Percentiles rank a stretch among this genome's conserved stretches.
These are phyloP conservation scores for Plodia interpunctella DNA, from an alignment of 1,140 invertebrate species.

Conservation along the genomic window DNA sequence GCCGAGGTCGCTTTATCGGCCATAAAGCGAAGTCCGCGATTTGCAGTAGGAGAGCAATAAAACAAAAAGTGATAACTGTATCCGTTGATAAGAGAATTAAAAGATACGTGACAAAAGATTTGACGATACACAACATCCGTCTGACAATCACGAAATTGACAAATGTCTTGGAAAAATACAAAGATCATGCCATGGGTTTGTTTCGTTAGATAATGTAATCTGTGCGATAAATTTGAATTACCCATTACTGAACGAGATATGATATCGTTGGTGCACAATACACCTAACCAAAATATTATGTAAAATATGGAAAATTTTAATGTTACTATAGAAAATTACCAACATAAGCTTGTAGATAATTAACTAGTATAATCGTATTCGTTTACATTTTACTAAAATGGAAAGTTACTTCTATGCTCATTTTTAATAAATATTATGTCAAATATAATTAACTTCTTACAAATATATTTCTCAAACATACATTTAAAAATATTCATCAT, in stretches of 20 bases:
- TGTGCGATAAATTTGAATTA: not conserved
- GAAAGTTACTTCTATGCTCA: too few species aligned
- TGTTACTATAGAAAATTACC: too few species aligned
- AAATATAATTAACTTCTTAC: too few species aligned
- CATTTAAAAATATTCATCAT: too few species aligned
- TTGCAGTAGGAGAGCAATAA: not conserved
- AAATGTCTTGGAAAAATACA: constrained; percentile 16
- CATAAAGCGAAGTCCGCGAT: not conserved
- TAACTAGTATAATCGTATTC: too few species aligned
- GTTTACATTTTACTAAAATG: too few species aligned
- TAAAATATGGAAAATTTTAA: too few species aligned
- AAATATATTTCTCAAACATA: too few species aligned
- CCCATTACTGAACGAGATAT: not conserved
- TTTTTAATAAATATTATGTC: too few species aligned
- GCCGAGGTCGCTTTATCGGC: not conserved
- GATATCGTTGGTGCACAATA: not conserved
- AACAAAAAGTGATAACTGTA: not conserved
- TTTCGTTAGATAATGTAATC: not conserved
- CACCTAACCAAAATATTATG: too few species aligned
- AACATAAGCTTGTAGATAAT: too few species aligned
- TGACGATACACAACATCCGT: not conserved
- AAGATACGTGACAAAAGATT: not conserved
- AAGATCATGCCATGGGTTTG: not conserved
- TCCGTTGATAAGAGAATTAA: constrained; percentile 8
- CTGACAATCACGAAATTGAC: constrained; percentile 13